Conservation (phyloP, 2,888 invertebrate genomes). For the Drosophila pullipes region DNA sequence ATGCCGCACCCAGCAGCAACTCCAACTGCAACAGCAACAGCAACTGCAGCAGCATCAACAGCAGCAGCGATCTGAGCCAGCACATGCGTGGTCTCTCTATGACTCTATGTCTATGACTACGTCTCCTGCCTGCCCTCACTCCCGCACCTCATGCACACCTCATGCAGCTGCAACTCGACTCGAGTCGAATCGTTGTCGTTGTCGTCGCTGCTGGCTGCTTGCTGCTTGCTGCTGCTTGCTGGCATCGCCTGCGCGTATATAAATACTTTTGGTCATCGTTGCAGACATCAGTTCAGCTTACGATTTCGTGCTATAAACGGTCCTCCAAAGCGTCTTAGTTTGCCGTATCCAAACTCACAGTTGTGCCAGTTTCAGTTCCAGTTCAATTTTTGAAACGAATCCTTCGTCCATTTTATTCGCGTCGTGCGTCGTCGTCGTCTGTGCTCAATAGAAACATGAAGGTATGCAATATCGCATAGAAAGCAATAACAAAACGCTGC, state of each 20-base stretch:
- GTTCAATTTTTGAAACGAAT: conserved; percentile 45
- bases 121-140: conserved; percentile 12
- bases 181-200: conserved; percentile 40
- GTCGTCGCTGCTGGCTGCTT: conserved; percentile 33
- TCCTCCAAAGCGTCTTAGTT: conserved; percentile 66
- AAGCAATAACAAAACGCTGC: conserved; percentile 10
- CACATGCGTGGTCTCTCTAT: conserved; percentile 69
- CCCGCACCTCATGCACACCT: conserved; percentile 8
- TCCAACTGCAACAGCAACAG: conserved; percentile 24
- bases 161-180: conserved; percentile 62
- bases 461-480: conserved; percentile 51
- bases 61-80: conserved; percentile 30
- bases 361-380: conserved; percentile 46
- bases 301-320: conserved; percentile 84
- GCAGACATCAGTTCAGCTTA: conserved; percentile 85
- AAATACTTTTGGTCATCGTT: conserved; percentile 86
- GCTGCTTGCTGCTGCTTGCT: conserved; percentile 41
- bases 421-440: conserved; percentile 57
- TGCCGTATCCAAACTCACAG: conserved; percentile 38
- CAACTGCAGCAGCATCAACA: conserved; percentile 29
- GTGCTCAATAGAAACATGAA: conserved; percentile 68
- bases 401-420: conserved; percentile 67
- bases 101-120: conserved; percentile 27
- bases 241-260: conserved; percentile 82
- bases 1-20: conserved; percentile 69